Conservation (phyloP, 2,797 vertebrate species). For the Rhodeus uyekii region DNA sequence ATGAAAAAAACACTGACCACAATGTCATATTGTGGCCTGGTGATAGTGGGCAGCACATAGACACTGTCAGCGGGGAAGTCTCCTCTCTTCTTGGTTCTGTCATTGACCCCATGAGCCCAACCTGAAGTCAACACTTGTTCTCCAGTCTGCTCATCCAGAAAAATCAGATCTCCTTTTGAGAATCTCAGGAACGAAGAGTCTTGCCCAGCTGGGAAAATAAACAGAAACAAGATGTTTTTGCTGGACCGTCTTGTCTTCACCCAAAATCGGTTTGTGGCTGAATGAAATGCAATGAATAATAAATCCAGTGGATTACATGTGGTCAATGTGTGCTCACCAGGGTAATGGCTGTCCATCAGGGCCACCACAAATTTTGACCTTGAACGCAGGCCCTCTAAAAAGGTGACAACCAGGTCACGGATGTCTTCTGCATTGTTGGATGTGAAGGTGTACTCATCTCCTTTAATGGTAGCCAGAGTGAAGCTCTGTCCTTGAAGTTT, state of each 20-base stretch:
- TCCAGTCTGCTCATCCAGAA: constrained; percentile 90
- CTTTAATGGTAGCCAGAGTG: constrained; percentile 93
- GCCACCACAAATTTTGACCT: constrained; percentile 93
- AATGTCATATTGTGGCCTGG: constrained; percentile 85
- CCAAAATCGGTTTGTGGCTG: not conserved
- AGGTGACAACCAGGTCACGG: constrained; percentile 89
- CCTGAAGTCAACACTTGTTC: constrained; percentile 93
- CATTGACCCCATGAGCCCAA: constrained; percentile 92
- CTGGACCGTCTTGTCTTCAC: not conserved
- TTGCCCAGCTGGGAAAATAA: constrained; percentile 74
- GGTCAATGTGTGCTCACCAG: constrained; percentile 75
- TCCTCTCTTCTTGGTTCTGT: constrained; percentile 89
- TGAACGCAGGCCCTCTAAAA: constrained; percentile 91
- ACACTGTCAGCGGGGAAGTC: constrained; percentile 94
- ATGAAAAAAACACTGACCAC: constrained; percentile 79
- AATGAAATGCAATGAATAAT: not conserved
- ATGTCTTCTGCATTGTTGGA: constrained; percentile 97
- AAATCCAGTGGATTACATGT: not conserved
- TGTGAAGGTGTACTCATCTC: constrained; percentile 97
- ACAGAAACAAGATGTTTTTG: not conserved
- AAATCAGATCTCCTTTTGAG: constrained; percentile 90
- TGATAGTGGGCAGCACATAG: constrained; percentile 90
- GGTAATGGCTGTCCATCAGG: constrained; percentile 88
- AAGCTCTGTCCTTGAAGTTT: constrained; percentile 95
- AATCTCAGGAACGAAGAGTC: constrained; percentile 91